Evolutionary conservation across 92 coral and sea anemone species (phyloP).

Genomic region (Phenganax stokvisi): DNA sequence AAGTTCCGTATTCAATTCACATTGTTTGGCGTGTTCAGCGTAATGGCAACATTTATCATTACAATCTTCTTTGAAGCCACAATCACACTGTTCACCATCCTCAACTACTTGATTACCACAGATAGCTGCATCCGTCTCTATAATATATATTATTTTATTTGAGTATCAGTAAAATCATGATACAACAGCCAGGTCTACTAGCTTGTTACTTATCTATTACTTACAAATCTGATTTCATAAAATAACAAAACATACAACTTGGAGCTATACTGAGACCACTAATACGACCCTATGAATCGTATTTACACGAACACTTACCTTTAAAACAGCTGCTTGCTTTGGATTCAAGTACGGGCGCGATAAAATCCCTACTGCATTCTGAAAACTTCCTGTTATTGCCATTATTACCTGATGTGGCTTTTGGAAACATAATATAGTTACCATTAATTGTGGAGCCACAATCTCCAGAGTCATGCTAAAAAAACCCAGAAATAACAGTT

Average conservation of each 20-base stretch:
- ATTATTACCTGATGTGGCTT: constrained; percentile 87
- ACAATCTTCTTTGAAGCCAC: constrained; percentile 30
- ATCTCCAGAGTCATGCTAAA: constrained; percentile 63
- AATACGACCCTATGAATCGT: too few relatives aligned
- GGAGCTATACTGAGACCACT: too few relatives aligned
- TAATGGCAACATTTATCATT: constrained; percentile 1
- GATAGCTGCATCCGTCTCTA: constrained; percentile 67
- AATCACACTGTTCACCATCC: constrained; percentile 29
- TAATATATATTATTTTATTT: background rate
- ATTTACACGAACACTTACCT: constrained; percentile 41
- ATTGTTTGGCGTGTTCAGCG: background rate
- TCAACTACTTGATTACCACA: constrained; percentile 91
- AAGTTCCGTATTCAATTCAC: background rate
- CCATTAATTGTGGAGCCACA: constrained; percentile 67
- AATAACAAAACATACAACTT: too few relatives aligned
- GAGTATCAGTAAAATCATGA: background rate
- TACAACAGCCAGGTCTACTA: background rate
- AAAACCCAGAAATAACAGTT: background rate
- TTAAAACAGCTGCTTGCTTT: constrained; percentile 70
- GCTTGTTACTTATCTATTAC: too few relatives aligned
- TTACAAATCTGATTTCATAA: too few relatives aligned
- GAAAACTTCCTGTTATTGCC: constrained; percentile 81
- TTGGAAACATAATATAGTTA: constrained; percentile 90
- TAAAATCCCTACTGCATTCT: constrained; percentile 54
- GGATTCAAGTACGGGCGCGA: constrained; percentile 57